phyloP scores from a whole-genome alignment of 2,113 vertebrate species.

The Heliornis fulica region DNA sequence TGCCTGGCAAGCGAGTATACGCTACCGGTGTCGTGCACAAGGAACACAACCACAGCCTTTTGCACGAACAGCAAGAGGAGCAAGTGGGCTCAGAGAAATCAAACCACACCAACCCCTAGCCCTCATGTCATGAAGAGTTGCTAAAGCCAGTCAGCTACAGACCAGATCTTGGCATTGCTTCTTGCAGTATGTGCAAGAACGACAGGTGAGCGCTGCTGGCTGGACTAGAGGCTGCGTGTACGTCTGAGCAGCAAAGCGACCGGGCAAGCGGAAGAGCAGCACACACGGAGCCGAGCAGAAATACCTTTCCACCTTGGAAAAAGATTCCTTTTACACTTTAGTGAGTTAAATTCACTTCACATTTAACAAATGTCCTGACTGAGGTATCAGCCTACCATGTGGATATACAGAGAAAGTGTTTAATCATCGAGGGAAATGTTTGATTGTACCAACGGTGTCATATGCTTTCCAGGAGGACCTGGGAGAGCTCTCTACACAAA shows the following conservation, averaged over 20 bases:
- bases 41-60: neutral
- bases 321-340: neutral
- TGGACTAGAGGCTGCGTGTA: neutral
- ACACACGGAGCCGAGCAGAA: neutral
- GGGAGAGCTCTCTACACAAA: neutral
- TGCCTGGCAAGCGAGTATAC: neutral
- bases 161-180: slow-evolving; percentile 4
- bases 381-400: neutral
- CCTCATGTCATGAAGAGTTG: neutral
- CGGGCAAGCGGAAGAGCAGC: neutral
- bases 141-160: neutral
- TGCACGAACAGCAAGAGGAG: neutral
- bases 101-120: neutral
- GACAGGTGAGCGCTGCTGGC: neutral
- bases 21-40: neutral
- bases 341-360: neutral
- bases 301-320: neutral
- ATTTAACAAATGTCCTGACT: neutral
- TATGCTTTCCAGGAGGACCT: neutral
- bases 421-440: neutral
- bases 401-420: neutral
- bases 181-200: neutral
- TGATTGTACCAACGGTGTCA: neutral
- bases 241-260: neutral
- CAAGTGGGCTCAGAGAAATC: neutral